A percentile compares a stretch with the other conserved stretches of the same genome.
Conservation (phyloP, 2,113 vertebrate genomes). For the Melanotaenia duboulayi region DNA sequence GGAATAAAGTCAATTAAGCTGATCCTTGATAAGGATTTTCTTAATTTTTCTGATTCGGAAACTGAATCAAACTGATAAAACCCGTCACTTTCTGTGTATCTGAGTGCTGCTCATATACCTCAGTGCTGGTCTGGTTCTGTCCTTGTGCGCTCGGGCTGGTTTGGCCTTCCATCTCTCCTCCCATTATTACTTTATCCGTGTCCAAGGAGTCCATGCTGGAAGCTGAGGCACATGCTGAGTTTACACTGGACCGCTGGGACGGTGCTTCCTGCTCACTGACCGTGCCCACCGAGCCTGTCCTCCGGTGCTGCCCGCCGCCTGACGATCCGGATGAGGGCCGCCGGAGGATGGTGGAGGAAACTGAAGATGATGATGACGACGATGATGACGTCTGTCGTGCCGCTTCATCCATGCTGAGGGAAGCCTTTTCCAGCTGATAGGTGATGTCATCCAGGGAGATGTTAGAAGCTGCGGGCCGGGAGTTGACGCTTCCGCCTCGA, state of each 20-base stretch:
- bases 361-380: conserved; percentile 79
- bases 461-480: conserved; percentile 85
- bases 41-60: conserved; percentile 5
- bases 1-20: neutral
- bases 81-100: neutral
- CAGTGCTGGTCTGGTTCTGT: conserved; percentile 87
- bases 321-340: conserved; percentile 77
- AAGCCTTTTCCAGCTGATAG: conserved; percentile 95
- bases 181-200: conserved; percentile 87
- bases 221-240: conserved; percentile 87
- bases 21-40: neutral
- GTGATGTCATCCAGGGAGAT: conserved; percentile 98
- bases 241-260: conserved; percentile 92
- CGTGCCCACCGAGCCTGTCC: conserved; percentile 92
- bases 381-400: conserved; percentile 90
- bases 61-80: neutral
- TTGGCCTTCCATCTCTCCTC: conserved; percentile 48
- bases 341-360: conserved; percentile 77
- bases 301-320: conserved; percentile 86
- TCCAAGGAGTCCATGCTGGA: conserved; percentile 98
- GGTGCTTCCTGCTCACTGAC: conserved; percentile 90
- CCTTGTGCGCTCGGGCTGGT: conserved; percentile 50
- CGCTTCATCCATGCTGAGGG: conserved; percentile 98
- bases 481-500: conserved; percentile 77
- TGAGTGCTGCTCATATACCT: conserved; percentile 86